Conservation (phyloP, 1,140 invertebrate genomes). For the Leptopilina boulardi region DNA sequence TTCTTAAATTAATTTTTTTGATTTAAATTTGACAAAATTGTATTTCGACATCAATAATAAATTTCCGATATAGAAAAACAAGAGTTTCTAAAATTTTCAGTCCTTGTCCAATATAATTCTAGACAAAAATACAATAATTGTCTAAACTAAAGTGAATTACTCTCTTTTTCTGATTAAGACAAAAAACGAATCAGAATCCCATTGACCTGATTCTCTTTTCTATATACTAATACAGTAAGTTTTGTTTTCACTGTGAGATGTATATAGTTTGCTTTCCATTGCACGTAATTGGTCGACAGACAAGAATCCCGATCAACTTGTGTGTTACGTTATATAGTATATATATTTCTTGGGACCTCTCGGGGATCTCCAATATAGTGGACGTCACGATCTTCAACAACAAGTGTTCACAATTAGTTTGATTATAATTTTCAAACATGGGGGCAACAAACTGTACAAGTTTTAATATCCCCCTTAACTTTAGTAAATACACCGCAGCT, state of each 20-base stretch:
- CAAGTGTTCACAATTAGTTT: constrained; percentile 15
- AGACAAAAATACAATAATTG: no score
- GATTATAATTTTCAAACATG: constrained; percentile 20
- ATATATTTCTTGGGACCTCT: neutral
- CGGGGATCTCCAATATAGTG: neutral
- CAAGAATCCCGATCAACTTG: constrained; percentile 21
- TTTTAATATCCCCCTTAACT: neutral
- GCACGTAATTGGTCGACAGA: constrained; percentile 18
- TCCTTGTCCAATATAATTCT: no score
- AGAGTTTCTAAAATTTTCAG: neutral
- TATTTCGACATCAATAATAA: no score
- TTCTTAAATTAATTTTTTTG: no score
- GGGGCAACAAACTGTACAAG: neutral
- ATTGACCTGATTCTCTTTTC: constrained; percentile 6
- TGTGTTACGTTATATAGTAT: constrained; percentile 28
- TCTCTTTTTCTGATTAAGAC: neutral
- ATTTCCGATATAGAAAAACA: no score
- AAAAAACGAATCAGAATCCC: constrained; percentile 15
- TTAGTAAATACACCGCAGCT: neutral
- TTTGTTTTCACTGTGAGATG: constrained; percentile 12
- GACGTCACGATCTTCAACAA: constrained; percentile 21
- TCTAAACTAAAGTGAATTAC: neutral
- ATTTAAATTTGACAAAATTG: no score
- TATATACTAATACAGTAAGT: no score
- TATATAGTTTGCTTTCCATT: constrained; percentile 26